phyloP scores from a whole-genome alignment of 2,888 invertebrate genomes.

The Dione juno region DNA sequence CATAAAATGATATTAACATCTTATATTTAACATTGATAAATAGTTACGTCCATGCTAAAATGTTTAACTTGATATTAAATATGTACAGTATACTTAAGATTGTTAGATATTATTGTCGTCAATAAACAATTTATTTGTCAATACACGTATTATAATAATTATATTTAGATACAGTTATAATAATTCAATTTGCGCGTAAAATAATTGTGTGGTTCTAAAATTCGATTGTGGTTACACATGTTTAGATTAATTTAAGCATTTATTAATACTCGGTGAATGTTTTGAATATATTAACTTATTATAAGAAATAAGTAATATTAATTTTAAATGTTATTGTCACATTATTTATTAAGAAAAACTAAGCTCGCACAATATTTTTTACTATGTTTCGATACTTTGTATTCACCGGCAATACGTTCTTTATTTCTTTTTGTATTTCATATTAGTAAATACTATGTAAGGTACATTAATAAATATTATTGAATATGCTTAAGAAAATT shows the following conservation, averaged over 20 bases:
- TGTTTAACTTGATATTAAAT: slow-evolving; percentile 65
- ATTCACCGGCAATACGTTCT: neutral
- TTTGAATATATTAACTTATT: neutral
- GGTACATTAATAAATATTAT: too few species aligned
- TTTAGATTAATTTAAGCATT: neutral
- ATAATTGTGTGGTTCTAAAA: neutral
- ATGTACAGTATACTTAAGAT: slow-evolving; percentile 65
- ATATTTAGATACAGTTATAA: slow-evolving; percentile 16
- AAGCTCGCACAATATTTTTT: slow-evolving; percentile 10
- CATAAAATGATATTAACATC: slow-evolving; percentile 83
- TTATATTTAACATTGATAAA: slow-evolving; percentile 82
- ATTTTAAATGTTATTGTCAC: neutral
- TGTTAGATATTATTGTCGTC: slow-evolving; percentile 74
- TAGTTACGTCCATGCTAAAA: slow-evolving; percentile 64
- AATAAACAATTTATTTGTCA: slow-evolving; percentile 59
- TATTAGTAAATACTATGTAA: too few species aligned
- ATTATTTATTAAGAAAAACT: neutral
- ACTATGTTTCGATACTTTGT: neutral
- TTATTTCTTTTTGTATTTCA: neutral
- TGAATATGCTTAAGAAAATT: too few species aligned
- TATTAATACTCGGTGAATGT: neutral
- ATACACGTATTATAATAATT: slow-evolving; percentile 37
- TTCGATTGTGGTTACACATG: neutral
- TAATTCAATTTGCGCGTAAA: neutral
- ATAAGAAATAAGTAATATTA: neutral